phyloP scores from a whole-genome alignment of 1,140 invertebrate species.

The Hydropsyche tenuis region DNA sequence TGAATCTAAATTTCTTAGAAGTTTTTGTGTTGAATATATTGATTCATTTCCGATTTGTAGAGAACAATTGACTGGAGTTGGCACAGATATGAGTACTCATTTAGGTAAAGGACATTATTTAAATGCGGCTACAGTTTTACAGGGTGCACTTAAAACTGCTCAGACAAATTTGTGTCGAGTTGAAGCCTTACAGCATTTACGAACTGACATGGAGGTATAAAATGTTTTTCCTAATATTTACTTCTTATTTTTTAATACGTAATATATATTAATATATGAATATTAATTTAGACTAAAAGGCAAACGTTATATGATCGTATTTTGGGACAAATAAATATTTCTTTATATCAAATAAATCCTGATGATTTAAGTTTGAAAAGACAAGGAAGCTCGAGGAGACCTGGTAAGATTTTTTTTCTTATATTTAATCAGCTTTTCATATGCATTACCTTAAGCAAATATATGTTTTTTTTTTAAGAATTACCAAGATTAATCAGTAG shows the following conservation, averaged over 20 bases:
- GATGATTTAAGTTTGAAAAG: slow-evolving; percentile 44
- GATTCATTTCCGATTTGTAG: slow-evolving; percentile 60
- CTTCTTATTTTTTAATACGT: background rate
- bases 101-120: slow-evolving; percentile 82
- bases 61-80: slow-evolving; percentile 80
- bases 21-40: slow-evolving; percentile 22
- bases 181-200: slow-evolving; percentile 81
- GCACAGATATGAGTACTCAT: slow-evolving; percentile 74
- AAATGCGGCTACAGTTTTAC: slow-evolving; percentile 83
- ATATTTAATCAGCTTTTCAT: background rate
- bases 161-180: slow-evolving; percentile 77
- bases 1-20: slow-evolving; percentile 25
- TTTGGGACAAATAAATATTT: slow-evolving; percentile 40
- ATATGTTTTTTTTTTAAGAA: slow-evolving; percentile 39
- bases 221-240: slow-evolving; percentile 13
- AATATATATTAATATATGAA: background rate
- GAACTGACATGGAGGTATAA: slow-evolving; percentile 72
- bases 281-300: slow-evolving; percentile 40
- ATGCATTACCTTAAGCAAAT: background rate
- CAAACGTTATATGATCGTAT: slow-evolving; percentile 45
- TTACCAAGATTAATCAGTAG: slow-evolving; percentile 51
- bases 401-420: slow-evolving; percentile 29
- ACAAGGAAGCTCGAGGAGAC: slow-evolving; percentile 43
- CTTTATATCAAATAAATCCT: slow-evolving; percentile 43
- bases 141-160: slow-evolving; percentile 71